These are phyloP conservation scores for Ichneumoninae sp. DNA, from an alignment of 2,888 invertebrate species.

Conservation along the genomic window DNA sequence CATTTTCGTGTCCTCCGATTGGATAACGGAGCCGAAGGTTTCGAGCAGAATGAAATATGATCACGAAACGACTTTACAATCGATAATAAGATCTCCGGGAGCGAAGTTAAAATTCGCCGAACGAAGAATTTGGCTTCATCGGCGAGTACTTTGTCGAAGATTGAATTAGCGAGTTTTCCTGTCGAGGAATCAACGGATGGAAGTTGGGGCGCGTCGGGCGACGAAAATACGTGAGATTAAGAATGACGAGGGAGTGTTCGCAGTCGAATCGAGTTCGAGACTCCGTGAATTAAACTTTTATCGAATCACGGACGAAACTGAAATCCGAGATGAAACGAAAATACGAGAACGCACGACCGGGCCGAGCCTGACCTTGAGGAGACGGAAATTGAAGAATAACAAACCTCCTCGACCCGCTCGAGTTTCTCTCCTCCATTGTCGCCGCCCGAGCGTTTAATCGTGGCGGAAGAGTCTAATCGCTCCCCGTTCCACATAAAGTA, in stretches of 20 bases:
- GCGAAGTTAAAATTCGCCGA: neutral
- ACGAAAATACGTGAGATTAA: neutral
- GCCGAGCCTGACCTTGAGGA: neutral
- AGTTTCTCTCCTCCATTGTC: slow-evolving; percentile 5
- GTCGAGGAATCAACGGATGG: neutral
- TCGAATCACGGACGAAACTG: neutral
- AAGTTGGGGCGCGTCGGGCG: neutral
- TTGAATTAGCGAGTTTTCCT: neutral
- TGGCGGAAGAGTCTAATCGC: slow-evolving; percentile 3
- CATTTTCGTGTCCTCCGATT: neutral
- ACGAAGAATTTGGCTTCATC: neutral
- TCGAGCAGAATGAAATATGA: neutral
- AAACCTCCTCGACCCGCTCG: slow-evolving; percentile 9
- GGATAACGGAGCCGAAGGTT: neutral
- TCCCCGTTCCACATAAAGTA: slow-evolving; percentile 1
- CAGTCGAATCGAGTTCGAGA: neutral
- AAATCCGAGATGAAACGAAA: slow-evolving; percentile 29
- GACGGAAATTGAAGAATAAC: slow-evolving; percentile 4
- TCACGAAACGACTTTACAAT: neutral
- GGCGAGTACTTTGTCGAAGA: neutral
- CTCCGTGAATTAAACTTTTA: neutral
- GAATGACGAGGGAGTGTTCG: neutral
- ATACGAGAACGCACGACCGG: neutral
- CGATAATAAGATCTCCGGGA: neutral
- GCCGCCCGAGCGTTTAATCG: neutral